Evolutionary conservation across 2,797 vertebrate genomes (phyloP).

Genomic region (Telmatherina bonti): DNA sequence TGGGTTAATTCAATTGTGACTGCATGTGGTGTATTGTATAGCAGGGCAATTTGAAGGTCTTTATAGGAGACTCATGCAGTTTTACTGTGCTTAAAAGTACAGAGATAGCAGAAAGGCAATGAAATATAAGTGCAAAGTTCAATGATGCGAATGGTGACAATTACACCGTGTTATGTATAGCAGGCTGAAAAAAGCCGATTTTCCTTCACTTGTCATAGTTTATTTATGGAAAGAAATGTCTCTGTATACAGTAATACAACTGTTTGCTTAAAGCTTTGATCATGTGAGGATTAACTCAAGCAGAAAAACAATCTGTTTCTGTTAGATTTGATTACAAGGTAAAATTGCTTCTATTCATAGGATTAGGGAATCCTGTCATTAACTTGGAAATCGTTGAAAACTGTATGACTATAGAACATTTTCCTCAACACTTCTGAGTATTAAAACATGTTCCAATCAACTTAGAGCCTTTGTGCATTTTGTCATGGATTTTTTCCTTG

Average conservation of each 20-base stretch:
- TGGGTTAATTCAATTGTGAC: conserved; percentile 82
- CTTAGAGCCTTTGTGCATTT: background rate
- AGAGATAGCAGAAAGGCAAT: conserved; percentile 55
- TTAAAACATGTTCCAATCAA: background rate
- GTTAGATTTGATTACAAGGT: conserved; percentile 8
- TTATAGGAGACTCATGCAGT: conserved; percentile 65
- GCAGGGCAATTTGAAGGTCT: conserved; percentile 63
- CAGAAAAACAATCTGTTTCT: conserved; percentile 13
- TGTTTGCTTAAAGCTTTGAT: conserved; percentile 23
- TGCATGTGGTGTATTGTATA: conserved; percentile 73
- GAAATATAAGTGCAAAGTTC: conserved; percentile 67
- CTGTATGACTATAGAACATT: background rate
- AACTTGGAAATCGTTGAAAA: background rate
- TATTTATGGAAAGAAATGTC: conserved; percentile 16
- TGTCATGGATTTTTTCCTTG: background rate
- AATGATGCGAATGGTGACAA: conserved; percentile 45
- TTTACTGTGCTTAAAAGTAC: conserved; percentile 71
- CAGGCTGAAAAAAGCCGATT: background rate
- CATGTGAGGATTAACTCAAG: conserved; percentile 19
- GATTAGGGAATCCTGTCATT: background rate
- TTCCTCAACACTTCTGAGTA: background rate
- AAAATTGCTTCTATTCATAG: conserved; percentile 5
- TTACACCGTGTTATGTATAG: conserved; percentile 35
- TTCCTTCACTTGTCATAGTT: background rate
- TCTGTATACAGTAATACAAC: background rate